Conservation (phyloP, 1,140 invertebrate genomes). For the Caenorhabditis tropicalis region DNA sequence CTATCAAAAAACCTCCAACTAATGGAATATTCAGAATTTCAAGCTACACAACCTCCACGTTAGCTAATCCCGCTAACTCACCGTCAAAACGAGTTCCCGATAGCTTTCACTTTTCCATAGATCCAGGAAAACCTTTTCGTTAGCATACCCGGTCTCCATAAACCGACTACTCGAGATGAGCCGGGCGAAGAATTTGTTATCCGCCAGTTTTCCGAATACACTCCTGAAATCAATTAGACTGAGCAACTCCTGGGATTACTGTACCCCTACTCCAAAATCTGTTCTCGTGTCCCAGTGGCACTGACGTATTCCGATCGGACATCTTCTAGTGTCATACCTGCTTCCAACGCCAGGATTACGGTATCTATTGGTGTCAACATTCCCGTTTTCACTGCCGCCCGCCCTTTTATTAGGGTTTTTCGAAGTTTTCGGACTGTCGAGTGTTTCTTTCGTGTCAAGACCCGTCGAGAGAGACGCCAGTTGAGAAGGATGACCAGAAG, state of each 20-base stretch:
- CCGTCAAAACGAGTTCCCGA: not conserved
- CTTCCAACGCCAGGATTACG: constrained; percentile 1
- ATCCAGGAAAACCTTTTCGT: constrained; percentile 31
- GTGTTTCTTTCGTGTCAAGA: not conserved
- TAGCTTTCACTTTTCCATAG: constrained; percentile 32
- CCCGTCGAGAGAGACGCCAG: not conserved
- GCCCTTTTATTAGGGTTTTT: constrained; percentile 11
- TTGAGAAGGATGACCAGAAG: not conserved
- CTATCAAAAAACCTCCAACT: no score
- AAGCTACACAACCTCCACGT: no score
- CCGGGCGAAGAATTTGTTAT: not conserved
- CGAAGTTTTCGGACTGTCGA: not conserved
- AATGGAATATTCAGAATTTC: no score
- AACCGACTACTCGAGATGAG: not conserved
- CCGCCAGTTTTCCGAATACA: not conserved
- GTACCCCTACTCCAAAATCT: not conserved
- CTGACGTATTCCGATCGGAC: not conserved
- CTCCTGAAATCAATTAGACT: not conserved
- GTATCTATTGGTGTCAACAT: not conserved
- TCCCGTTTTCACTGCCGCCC: constrained; percentile 5
- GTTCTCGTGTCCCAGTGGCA: not conserved
- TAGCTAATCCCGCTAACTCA: not conserved
- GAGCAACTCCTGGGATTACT: no score
- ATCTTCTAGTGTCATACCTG: constrained; percentile 15
- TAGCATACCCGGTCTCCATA: constrained; percentile 8